Conservation (phyloP, 2,797 vertebrate species). For the Tauraco hartlaubi region DNA sequence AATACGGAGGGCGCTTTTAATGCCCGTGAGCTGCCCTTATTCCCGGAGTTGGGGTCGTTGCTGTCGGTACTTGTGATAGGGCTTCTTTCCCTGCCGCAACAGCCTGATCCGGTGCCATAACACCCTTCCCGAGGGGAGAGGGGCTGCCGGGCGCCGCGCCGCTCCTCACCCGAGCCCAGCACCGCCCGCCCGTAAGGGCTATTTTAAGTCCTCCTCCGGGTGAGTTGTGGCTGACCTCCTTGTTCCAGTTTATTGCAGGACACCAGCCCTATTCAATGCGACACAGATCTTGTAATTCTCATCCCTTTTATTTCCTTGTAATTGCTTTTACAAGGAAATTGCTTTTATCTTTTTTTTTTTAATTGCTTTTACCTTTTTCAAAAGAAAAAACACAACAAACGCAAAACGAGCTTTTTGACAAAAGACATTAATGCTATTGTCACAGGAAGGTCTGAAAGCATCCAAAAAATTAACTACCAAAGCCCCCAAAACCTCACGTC, state of each 20-base stretch:
- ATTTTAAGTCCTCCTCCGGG: neutral
- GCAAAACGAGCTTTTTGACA: neutral
- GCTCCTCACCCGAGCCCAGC: neutral
- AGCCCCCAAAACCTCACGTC: neutral
- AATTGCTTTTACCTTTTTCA: neutral
- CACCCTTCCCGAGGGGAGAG: neutral
- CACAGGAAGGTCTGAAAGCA: neutral
- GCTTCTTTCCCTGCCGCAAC: neutral
- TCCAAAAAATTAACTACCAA: neutral
- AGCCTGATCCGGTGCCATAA: neutral
- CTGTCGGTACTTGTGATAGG: neutral
- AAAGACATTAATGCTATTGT: rapidly evolving
- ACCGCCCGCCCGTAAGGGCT: neutral
- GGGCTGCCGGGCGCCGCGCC: neutral
- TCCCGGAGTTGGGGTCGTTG: rapidly evolving
- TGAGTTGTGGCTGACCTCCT: neutral
- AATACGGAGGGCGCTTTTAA: rapidly evolving
- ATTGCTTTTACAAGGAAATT: neutral
- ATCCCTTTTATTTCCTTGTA: neutral
- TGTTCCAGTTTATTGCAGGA: neutral
- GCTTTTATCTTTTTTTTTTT: too few relatives aligned
- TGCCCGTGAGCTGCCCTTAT: rapidly evolving
- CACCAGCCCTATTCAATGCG: rapidly evolving
- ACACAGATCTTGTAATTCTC: neutral
- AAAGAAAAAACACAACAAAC: neutral